Evolutionary conservation across 2,797 vertebrate genomes (phyloP).

Genomic region (Chiroxiphia lanceolata): DNA sequence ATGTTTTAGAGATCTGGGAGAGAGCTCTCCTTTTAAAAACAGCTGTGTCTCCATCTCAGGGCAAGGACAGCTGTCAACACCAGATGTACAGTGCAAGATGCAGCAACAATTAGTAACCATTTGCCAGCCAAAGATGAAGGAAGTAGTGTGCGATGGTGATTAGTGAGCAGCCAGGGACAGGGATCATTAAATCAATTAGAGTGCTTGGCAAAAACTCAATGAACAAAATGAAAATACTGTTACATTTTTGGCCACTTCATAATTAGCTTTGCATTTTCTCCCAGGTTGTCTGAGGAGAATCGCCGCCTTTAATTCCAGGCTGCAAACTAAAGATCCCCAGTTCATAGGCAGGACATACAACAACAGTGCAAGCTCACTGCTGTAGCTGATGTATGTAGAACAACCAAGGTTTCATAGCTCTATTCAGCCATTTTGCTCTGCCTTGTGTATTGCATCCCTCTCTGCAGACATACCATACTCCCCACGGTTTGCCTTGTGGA

Average conservation of each 20-base stretch:
- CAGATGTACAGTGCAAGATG: slow-evolving; percentile 31
- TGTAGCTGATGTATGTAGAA: background rate
- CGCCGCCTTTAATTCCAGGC: background rate
- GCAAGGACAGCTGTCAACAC: slow-evolving; percentile 33
- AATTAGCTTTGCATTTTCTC: background rate
- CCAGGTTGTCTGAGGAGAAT: background rate
- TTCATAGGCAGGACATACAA: background rate
- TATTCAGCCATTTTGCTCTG: background rate
- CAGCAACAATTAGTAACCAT: slow-evolving; percentile 38
- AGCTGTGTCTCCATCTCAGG: slow-evolving; percentile 22
- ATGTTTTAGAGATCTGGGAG: background rate
- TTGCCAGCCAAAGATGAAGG: slow-evolving; percentile 34
- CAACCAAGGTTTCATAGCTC: background rate
- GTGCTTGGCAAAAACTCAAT: slow-evolving; percentile 10
- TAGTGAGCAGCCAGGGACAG: background rate
- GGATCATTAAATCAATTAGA: slow-evolving; percentile 41
- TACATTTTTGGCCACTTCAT: background rate
- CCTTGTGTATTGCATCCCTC: background rate
- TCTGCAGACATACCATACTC: background rate
- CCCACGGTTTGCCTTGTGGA: fast-evolving
- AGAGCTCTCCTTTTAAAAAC: background rate
- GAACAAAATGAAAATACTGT: background rate
- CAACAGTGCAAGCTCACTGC: background rate
- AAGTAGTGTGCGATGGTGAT: background rate
- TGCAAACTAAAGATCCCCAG: background rate